phyloP scores from a whole-genome alignment of 2,888 invertebrate genomes.

The Mythimna ferrago region DNA sequence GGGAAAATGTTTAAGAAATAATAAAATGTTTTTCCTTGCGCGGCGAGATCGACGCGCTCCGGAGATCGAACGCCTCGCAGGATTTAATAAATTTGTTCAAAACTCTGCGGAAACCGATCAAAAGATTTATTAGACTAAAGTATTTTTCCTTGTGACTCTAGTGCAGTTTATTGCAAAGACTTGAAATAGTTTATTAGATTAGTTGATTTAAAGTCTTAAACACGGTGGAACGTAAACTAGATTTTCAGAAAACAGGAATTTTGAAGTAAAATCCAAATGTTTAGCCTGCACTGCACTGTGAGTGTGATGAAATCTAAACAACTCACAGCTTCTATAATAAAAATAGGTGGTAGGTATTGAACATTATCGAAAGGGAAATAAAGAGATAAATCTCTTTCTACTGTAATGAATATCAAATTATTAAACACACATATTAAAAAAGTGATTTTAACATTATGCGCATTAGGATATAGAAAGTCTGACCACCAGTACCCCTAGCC shows the following conservation, averaged over 20 bases:
- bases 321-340: background rate
- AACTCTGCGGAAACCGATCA: conserved; percentile 61
- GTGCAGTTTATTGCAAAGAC: conserved; percentile 29
- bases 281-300: conserved; percentile 32
- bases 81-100: conserved; percentile 69
- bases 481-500: too few relatives aligned
- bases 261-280: conserved; percentile 23
- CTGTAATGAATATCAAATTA: background rate
- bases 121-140: conserved; percentile 65
- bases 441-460: too few relatives aligned
- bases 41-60: conserved; percentile 37
- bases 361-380: conserved; percentile 1
- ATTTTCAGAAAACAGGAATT: conserved; percentile 38
- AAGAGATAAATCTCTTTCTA: background rate
- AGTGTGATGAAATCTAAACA: conserved; percentile 35
- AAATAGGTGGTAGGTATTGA: conserved; percentile 1
- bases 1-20: conserved; percentile 46
- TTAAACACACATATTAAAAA: background rate
- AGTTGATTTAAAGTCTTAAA: conserved; percentile 39
- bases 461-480: too few relatives aligned
- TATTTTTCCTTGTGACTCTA: conserved; percentile 9
- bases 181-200: conserved; percentile 44
- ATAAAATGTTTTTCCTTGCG: conserved; percentile 61
- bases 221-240: conserved; percentile 28
- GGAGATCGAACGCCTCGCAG: conserved; percentile 52